These are phyloP conservation scores for Galbula dea DNA, from an alignment of 2,113 vertebrate species.

Conservation along the genomic window DNA sequence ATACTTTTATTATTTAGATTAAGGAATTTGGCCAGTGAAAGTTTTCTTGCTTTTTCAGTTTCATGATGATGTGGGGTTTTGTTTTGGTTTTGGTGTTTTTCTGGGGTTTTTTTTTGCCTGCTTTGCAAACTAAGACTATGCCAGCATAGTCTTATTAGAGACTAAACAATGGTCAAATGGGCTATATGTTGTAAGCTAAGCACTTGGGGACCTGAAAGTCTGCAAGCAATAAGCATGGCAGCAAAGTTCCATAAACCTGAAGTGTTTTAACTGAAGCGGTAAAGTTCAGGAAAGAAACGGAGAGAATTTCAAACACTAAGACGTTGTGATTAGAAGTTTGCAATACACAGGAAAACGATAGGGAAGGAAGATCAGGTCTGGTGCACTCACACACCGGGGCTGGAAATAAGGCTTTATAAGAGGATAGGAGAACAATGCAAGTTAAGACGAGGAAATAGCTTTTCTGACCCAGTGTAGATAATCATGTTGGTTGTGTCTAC, in stretches of 20 bases:
- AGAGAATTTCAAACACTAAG: neutral
- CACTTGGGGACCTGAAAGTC: neutral
- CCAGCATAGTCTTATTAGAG: neutral
- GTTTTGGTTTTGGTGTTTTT: neutral
- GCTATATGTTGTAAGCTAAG: neutral
- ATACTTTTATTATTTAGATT: neutral
- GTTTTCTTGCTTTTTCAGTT: neutral
- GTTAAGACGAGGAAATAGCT: neutral
- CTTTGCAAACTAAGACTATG: no score
- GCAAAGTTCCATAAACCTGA: neutral
- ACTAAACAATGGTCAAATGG: neutral
- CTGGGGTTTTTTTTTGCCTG: no score
- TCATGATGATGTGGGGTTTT: neutral
- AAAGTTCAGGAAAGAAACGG: neutral
- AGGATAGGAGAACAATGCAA: accelerated
- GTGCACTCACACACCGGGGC: neutral
- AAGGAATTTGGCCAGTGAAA: neutral
- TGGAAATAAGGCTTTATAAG: neutral
- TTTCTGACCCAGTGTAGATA: neutral
- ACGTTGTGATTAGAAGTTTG: neutral
- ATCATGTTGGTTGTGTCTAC: neutral
- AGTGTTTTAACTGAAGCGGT: neutral
- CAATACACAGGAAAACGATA: neutral
- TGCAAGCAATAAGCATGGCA: neutral
- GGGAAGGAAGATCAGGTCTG: neutral